Percentiles rank a stretch among this genome's conserved stretches.
Evolutionary conservation across 2,113 vertebrate genomes (phyloP).

Genomic region (Mesocricetus auratus): DNA sequence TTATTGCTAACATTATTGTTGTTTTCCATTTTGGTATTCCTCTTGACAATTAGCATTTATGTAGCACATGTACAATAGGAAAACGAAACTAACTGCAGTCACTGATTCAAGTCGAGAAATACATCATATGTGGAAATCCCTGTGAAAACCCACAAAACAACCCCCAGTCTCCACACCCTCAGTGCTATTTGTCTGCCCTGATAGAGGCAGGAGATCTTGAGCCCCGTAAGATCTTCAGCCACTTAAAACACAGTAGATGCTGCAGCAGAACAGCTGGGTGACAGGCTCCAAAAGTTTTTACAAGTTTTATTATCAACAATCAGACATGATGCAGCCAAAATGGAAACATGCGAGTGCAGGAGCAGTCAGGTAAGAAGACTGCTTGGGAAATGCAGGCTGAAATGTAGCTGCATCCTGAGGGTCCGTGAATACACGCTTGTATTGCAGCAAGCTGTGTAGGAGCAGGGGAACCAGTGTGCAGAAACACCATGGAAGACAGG

Average conservation of each 20-base stretch:
- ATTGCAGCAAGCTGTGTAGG: not conserved
- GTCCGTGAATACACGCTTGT: not conserved
- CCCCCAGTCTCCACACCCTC: rapidly evolving
- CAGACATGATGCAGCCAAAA: not conserved
- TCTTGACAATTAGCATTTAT: not conserved
- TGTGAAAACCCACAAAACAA: not conserved
- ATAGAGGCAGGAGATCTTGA: not conserved
- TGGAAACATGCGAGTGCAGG: too few species aligned
- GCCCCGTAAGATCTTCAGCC: rapidly evolving
- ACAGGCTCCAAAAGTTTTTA: not conserved
- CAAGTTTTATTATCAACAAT: not conserved
- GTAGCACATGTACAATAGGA: not conserved
- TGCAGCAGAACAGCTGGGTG: too few species aligned
- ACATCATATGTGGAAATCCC: not conserved
- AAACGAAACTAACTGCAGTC: not conserved
- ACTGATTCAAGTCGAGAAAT: not conserved
- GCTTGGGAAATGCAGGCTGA: too few species aligned
- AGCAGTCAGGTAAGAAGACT: not conserved
- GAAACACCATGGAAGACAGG: rapidly evolving
- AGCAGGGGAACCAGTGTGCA: rapidly evolving
- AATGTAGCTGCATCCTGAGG: too few species aligned
- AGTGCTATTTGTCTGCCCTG: rapidly evolving
- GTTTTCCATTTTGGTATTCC: not conserved
- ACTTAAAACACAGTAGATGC: not conserved
- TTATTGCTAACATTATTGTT: not conserved